Base-by-base conservation (phyloP, 2,888 invertebrate genomes). In the Nomada ruficornis region DNA sequence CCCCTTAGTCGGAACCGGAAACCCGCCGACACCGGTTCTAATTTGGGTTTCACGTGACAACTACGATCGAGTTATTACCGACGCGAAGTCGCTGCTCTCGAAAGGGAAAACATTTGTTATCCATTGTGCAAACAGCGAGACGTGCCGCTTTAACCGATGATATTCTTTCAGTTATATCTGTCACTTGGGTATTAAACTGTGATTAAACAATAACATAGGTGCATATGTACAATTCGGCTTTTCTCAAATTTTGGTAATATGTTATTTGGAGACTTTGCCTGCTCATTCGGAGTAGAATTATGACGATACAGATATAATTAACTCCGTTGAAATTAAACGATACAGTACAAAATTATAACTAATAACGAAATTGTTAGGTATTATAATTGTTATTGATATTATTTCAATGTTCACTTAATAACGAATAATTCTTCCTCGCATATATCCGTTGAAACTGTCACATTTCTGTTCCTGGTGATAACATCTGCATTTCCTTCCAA, bases 21-120 rank as follows among this genome's bases (percentile, higher is more conserved):
- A 88, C 87, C 83, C 84, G 88, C 86, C 88, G 87, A 86, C 89
- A 85, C 84, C 77, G 79, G 81, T 83, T 84, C 89, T 90, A 90
- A 91, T 91, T 89, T 88, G 86, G 84, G 87, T 88, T 87, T 88
- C 86, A 81, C 89, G 86, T 87, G 86, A 83, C 88, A 88, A 89
- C 90, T 86, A 81, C 87, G 87, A 89, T 88, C 88, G 88, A 88
- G 88, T 88, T 88, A 88, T 88, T 88, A 84, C 85, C 78, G 80
- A 73, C 82, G 78, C 83, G 71, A 78, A 84, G 84, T 76, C 78
- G 73, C 29, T 47, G 57, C 57, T 60, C 55, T 44, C 69, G 77
- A 70, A 77, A 76, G 80, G 63, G 54, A 26, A 67, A 69, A 57
- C 77, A 80, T 67, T 88, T 74, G 81, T 85, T 78, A 77, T 60